These are phyloP conservation scores for Nysson spinosus DNA, from an alignment of 2,888 invertebrate species.

Conservation along the genomic window DNA sequence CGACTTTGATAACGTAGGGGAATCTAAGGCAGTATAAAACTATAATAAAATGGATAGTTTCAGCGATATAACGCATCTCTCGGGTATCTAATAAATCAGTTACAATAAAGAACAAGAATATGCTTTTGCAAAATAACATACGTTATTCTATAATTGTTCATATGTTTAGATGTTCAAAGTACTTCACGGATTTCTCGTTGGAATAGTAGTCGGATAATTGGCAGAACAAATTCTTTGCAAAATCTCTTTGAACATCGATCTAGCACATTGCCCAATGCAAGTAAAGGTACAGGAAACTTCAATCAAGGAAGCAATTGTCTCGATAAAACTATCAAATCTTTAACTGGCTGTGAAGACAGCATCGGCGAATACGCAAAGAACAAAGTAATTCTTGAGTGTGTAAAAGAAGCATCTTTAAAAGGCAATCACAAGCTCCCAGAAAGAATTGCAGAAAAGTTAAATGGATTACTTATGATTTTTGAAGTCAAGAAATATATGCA, in stretches of 20 bases:
- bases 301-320: conserved; percentile 32
- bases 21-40: background rate
- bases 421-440: conserved; percentile 39
- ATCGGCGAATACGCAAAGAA: conserved; percentile 57
- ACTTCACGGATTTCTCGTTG: conserved; percentile 65
- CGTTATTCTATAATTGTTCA: background rate
- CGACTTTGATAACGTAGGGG: background rate
- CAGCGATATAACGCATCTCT: conserved; percentile 60
- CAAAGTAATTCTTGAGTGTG: conserved; percentile 64
- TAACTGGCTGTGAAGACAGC: conserved; percentile 60
- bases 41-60: conserved; percentile 33
- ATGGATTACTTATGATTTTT: conserved; percentile 55
- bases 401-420: conserved; percentile 52
- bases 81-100: conserved; percentile 60
- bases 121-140: too few relatives aligned
- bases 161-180: conserved; percentile 62
- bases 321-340: conserved; percentile 50
- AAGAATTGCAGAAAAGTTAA: conserved; percentile 58
- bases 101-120: too few relatives aligned
- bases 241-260: conserved; percentile 47
- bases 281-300: conserved; percentile 18
- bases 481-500: conserved; percentile 64
- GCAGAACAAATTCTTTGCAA: conserved; percentile 52
- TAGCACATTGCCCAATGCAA: conserved; percentile 28
- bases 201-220: conserved; percentile 50